Evolutionary conservation across 2,888 invertebrate species (phyloP).

Genomic region (Buathra laborator): DNA sequence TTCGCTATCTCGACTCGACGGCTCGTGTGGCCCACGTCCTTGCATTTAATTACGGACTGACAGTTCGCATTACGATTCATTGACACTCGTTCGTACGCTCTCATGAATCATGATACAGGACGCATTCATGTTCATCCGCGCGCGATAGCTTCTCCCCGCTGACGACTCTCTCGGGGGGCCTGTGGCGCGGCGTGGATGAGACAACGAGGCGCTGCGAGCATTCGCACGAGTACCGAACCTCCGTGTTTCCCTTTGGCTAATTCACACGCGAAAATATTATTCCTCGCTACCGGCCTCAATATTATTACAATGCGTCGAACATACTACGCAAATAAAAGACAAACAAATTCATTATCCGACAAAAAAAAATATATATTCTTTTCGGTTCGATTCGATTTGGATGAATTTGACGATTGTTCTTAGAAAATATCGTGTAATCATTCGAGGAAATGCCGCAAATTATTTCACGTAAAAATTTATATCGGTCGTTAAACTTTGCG

Average conservation of each 20-base stretch:
- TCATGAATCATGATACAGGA: slow-evolving; percentile 77
- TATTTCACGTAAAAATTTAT: too few relatives aligned
- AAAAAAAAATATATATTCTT: too few relatives aligned
- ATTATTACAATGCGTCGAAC: not conserved
- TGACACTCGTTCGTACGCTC: slow-evolving; percentile 74
- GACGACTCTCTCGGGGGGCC: not conserved
- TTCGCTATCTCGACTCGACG: slow-evolving; percentile 33
- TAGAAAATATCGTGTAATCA: too few relatives aligned
- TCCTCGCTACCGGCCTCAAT: not conserved
- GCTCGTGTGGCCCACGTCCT: slow-evolving; percentile 64
- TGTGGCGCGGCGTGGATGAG: not conserved
- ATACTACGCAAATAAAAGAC: not conserved
- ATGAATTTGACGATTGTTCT: too few relatives aligned
- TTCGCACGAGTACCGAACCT: slow-evolving; percentile 46
- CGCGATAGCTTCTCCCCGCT: slow-evolving; percentile 17
- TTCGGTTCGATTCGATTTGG: too few relatives aligned
- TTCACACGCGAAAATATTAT: not conserved
- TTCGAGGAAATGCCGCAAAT: too few relatives aligned
- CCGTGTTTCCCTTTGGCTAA: not conserved
- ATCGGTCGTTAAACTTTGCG: too few relatives aligned
- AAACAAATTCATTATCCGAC: too few relatives aligned
- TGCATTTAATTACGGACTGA: slow-evolving; percentile 65
- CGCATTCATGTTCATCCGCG: slow-evolving; percentile 73
- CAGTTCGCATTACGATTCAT: slow-evolving; percentile 74
- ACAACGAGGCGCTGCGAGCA: not conserved